phyloP scores from a whole-genome alignment of 2,888 invertebrate genomes.

The Phragmatobia fuliginosa region DNA sequence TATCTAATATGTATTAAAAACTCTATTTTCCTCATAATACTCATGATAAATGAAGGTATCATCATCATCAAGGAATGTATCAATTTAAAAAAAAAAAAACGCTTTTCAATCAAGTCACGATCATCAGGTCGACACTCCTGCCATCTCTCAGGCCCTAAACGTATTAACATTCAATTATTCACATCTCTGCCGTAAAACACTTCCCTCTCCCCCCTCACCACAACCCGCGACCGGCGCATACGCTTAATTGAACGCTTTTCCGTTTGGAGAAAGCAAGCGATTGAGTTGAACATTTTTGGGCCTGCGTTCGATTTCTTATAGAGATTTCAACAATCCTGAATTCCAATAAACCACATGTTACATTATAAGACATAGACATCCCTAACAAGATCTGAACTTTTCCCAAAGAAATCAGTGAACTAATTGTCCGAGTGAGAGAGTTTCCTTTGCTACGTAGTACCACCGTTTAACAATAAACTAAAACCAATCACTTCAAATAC shows the following conservation, averaged over 20 bases:
- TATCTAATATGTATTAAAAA: not conserved
- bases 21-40: not conserved
- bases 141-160: constrained; percentile 58
- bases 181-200: constrained; percentile 51
- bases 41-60: too few relatives aligned
- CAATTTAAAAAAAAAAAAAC: constrained; percentile 2
- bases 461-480: not conserved
- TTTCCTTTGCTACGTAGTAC: not conserved
- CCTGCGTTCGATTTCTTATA: constrained; percentile 52
- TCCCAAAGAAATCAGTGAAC: not conserved
- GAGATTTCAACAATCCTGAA: constrained; percentile 35
- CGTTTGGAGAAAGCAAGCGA: constrained; percentile 76
- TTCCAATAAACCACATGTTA: constrained; percentile 5
- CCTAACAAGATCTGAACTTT: not conserved
- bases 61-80: too few relatives aligned
- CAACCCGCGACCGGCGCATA: constrained; percentile 45
- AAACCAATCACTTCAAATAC: constrained; percentile 1
- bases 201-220: constrained; percentile 35
- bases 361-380: too few relatives aligned
- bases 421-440: not conserved
- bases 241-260: constrained; percentile 76
- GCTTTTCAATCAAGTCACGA: constrained; percentile 45
- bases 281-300: constrained; percentile 69
- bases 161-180: constrained; percentile 59
- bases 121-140: constrained; percentile 45